phyloP scores from a whole-genome alignment of 2,888 invertebrate species.

The Drosophila conformis region DNA sequence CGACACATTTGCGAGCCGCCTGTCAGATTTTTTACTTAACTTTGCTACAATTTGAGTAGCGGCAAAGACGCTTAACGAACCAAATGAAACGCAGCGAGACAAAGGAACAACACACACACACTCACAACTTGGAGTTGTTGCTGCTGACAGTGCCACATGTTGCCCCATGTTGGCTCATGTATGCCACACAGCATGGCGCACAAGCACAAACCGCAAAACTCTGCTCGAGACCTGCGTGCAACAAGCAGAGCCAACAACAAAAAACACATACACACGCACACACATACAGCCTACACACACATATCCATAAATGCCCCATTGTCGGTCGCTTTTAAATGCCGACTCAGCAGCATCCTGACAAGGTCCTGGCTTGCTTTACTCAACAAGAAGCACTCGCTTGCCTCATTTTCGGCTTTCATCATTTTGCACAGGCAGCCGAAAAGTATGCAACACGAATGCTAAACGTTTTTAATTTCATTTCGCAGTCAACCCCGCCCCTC shows the following conservation, averaged over 20 bases:
- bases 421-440: constrained; percentile 46
- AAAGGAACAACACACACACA: constrained; percentile 17
- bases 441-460: constrained; percentile 66
- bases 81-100: constrained; percentile 38
- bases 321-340: constrained; percentile 35
- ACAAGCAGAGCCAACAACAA: constrained; percentile 27
- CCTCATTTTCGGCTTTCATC: constrained; percentile 40
- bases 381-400: neutral
- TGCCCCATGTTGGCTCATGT: constrained; percentile 39
- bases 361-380: constrained; percentile 4
- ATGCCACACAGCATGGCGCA: constrained; percentile 34
- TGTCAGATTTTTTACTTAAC: constrained; percentile 46
- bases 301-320: constrained; percentile 5
- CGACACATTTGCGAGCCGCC: constrained; percentile 38
- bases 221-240: constrained; percentile 27
- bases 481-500: neutral
- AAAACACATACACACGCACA: neutral
- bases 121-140: constrained; percentile 16
- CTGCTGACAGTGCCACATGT: constrained; percentile 22
- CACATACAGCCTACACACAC: constrained; percentile 1
- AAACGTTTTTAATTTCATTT: constrained; percentile 68
- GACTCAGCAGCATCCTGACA: constrained; percentile 42
- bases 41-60: constrained; percentile 46
- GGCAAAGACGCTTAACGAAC: constrained; percentile 47
- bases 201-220: constrained; percentile 36